Conservation (phyloP, 2,888 invertebrate species). For the Tuta absoluta region DNA sequence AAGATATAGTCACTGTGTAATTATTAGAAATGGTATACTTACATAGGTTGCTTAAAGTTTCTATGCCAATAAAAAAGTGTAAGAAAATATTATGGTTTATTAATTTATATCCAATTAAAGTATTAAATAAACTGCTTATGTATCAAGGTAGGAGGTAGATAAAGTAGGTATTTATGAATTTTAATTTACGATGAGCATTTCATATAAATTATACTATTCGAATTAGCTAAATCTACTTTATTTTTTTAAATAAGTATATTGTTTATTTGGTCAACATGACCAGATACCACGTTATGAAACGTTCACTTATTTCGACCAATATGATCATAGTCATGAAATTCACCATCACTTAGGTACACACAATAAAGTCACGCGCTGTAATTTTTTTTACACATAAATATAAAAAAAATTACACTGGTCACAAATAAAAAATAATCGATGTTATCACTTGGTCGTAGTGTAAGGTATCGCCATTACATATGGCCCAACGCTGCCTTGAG, state of each 20-base stretch:
- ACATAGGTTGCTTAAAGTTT: constrained; percentile 70
- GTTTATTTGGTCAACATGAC: constrained; percentile 32
- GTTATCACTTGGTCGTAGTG: no score
- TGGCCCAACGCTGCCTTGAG: no score
- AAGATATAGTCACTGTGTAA: constrained; percentile 69
- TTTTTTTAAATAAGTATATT: constrained; percentile 5
- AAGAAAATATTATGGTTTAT: constrained; percentile 38
- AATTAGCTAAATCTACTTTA: no score
- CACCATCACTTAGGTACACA: not conserved
- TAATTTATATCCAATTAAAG: not conserved
- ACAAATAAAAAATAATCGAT: not conserved
- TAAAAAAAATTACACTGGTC: no score
- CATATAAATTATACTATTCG: no score
- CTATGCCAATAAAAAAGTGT: constrained; percentile 69
- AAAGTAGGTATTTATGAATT: no score
- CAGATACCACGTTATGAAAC: constrained; percentile 35
- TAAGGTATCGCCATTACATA: no score
- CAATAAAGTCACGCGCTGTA: no score
- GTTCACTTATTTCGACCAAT: not conserved
- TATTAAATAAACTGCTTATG: not conserved
- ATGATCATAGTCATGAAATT: not conserved
- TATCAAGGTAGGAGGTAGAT: constrained; percentile 11
- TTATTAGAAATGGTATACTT: constrained; percentile 55
- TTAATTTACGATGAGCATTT: constrained; percentile 9
- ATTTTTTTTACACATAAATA: no score